Conservation (phyloP, 2,797 vertebrate genomes). For the Phalloptychus januarius region DNA sequence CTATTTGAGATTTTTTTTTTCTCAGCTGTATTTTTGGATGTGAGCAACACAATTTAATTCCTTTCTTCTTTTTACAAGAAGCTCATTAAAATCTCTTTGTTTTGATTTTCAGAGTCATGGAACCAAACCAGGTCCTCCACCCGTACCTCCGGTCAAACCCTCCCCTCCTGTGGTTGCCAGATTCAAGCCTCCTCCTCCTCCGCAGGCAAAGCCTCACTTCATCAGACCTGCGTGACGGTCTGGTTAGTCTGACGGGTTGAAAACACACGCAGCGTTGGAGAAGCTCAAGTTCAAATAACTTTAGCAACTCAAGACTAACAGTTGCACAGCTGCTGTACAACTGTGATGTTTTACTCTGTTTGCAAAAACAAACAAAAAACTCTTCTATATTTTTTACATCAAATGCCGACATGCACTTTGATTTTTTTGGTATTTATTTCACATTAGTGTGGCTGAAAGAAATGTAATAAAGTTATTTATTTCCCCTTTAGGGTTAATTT, state of each 20-base stretch:
- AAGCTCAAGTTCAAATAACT: constrained; percentile 19
- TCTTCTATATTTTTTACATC: not conserved
- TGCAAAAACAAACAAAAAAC: not conserved
- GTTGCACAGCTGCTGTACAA: constrained; percentile 30
- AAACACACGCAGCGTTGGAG: not conserved
- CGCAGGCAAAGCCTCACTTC: constrained; percentile 41
- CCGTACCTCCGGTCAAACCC: constrained; percentile 46
- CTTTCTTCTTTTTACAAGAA: not conserved
- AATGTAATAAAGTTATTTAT: not conserved
- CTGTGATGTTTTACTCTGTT: not conserved
- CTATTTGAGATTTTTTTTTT: too few relatives aligned
- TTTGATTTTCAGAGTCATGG: constrained; percentile 29
- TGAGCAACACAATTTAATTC: too few relatives aligned
- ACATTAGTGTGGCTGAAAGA: constrained; percentile 18
- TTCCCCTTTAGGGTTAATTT: not conserved
- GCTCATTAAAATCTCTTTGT: not conserved
- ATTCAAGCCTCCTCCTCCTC: constrained; percentile 40
- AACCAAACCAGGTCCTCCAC: constrained; percentile 44
- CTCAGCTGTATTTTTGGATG: too few relatives aligned
- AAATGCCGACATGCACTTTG: not conserved
- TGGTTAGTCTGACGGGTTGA: not conserved
- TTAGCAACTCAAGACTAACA: constrained; percentile 20
- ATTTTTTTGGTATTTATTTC: constrained; percentile 38
- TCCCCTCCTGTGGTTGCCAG: constrained; percentile 35
- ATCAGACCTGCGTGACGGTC: constrained; percentile 40